These are phyloP conservation scores for Nothobranchius kuhntae DNA, from an alignment of 2,113 vertebrate species.

Conservation along the genomic window DNA sequence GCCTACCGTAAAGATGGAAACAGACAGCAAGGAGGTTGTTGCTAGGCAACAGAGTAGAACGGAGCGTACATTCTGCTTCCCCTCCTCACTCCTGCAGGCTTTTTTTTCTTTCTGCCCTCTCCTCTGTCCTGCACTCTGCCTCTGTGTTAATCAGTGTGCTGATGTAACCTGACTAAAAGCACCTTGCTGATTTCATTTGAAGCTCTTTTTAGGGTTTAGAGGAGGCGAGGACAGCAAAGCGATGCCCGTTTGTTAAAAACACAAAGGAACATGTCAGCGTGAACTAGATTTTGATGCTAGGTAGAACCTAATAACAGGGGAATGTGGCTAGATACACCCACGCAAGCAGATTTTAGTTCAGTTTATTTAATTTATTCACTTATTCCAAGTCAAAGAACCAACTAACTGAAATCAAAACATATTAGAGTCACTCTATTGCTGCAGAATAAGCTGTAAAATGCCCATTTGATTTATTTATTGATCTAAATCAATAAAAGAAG, in stretches of 20 bases:
- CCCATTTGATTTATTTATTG: no score
- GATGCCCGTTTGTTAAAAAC: background rate
- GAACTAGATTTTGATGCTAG: background rate
- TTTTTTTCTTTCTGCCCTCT: constrained; percentile 60
- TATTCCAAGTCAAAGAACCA: no score
- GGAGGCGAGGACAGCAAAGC: constrained; percentile 42
- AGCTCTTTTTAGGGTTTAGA: constrained; percentile 38
- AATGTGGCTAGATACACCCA: background rate
- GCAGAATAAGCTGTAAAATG: background rate
- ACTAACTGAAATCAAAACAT: no score
- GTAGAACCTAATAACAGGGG: background rate
- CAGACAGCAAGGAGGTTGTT: constrained; percentile 62
- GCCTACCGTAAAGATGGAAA: constrained; percentile 45
- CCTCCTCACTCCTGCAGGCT: constrained; percentile 34
- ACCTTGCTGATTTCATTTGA: constrained; percentile 52
- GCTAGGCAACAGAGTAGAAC: constrained; percentile 77
- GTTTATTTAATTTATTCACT: no score
- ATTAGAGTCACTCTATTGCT: background rate
- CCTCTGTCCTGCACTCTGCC: constrained; percentile 42
- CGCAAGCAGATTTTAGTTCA: no score
- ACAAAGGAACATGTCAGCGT: no score
- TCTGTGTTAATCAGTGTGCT: constrained; percentile 29
- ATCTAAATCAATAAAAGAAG: no score
- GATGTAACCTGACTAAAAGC: constrained; percentile 63
- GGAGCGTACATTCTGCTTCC: constrained; percentile 52